Evolutionary conservation across 2,113 vertebrate genomes (phyloP), one percentile per base, ranked within the genome.

Genomic region (Maccullochella peelii): DNA sequence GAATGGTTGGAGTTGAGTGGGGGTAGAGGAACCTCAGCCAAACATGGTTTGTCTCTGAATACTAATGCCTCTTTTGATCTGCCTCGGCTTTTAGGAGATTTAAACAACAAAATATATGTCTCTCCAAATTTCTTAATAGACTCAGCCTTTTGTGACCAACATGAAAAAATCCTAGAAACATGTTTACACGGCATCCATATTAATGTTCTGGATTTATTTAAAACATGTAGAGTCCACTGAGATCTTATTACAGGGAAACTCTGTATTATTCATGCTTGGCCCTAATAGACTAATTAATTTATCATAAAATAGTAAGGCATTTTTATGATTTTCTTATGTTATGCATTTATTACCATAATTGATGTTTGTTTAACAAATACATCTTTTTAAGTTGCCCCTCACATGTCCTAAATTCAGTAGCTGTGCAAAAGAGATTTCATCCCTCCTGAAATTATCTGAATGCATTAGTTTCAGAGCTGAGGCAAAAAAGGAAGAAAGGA

Each of bases 21-120:
- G 91, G 86, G 83, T 58, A 90, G 90, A 90, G 88, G 83, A 93
- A 90, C 88, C 90, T 90, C 89, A 92, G 92, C 92, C 93, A 94
- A 95, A 93, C 92, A 89, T 89, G 91, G 92, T 93, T 93, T 94
- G 92, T 94, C 89, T 94, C 80, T 89, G 90, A 91, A 95, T 93
- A 91, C 91, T 94, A 93, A 94, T 92, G 89, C 90, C 79, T 85
- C 92, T 93, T 94, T 95, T 93, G 91, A 95, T 95, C 94, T 93
- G 89, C 84, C 82, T 91, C 70, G 49, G 91, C 91, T 92, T 94
- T 93, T 92, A 92, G 84, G 86, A 93, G 90, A 93, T 90, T 95
- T 91, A 88, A 93, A 93, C 89, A 95, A 92, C 91, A 92, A 95
- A 93, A 90, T 89, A 90, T 89, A 71, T 93, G 92, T 92, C 89